Percentiles rank a stretch among this genome's conserved stretches.
These are phyloP conservation scores for Cochlearius cochlearius DNA, from an alignment of 2,113 vertebrate species.

Conservation along the genomic window DNA sequence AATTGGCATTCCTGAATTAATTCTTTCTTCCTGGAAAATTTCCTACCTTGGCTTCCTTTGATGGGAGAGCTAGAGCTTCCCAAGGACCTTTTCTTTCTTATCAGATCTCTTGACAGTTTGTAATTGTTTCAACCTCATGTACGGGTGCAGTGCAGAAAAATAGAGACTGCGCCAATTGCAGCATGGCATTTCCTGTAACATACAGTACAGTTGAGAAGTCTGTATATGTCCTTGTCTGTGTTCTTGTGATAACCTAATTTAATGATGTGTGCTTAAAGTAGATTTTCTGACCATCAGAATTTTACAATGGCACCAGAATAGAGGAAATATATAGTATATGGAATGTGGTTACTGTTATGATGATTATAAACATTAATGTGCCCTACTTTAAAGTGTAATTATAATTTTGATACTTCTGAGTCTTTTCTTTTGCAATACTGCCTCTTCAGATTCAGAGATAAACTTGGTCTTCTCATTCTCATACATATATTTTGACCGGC, in stretches of 20 bases:
- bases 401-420: not conserved
- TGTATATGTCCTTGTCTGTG: not conserved
- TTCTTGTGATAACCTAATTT: not conserved
- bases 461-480: not conserved
- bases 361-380: not conserved
- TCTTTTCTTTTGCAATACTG: not conserved
- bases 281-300: not conserved
- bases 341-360: not conserved
- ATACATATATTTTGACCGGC: not conserved
- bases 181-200: not conserved
- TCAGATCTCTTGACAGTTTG: not conserved
- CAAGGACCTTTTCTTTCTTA: not conserved
- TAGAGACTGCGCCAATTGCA: not conserved
- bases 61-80: not conserved
- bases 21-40: not conserved
- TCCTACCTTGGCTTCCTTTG: not conserved
- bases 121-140: not conserved
- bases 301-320: not conserved
- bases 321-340: not conserved
- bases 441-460: not conserved
- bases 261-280: not conserved
- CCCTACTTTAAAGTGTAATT: not conserved
- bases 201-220: not conserved
- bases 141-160: not conserved
- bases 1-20: not conserved